Base-by-base conservation (phyloP, 2,113 vertebrate species). In the Willisornis vidua region DNA sequence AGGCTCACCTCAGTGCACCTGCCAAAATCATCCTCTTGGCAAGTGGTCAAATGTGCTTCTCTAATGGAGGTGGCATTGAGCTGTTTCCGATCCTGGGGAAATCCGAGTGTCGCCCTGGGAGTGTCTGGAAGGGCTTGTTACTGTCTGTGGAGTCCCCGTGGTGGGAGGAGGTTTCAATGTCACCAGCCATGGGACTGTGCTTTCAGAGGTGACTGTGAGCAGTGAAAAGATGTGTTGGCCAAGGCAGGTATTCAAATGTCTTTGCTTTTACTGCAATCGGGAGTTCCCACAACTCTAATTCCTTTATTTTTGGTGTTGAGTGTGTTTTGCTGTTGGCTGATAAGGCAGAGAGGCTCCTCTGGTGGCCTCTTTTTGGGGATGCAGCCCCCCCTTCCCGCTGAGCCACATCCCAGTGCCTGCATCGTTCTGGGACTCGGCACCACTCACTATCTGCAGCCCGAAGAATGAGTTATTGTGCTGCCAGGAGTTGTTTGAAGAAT, bases 401-500 rank as follows among this genome's bases (percentile, higher is more conserved):
- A 70, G 76, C 93, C 39, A 76, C n/a, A 10, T 83, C 96, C 95
- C 92, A 45, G 93, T 67, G 83, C 78, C 39, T 41, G 73, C 31
- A 8, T 29, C 48, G 55, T 83, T 54, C 63, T 51, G 87, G 89
- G 94, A 63, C 77, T 88, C 91, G 87, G 65, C 13, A 37, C 82
- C 49, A 3, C 90, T 75, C 78, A 6, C 85, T 92, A 8, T 78
- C 94, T 92, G 71, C 33, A 71, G 80, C 88, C 63, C 19, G 51
- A 16, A 96, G 90, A 94, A 75, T 80, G 80, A 95, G 82, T 94
- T 95, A 51, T 87, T 97, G 93, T 97, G 93, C 89, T 29, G 4
- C 55, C 46, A 74, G 65, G 85, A 95, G 90, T 95, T 92, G 93
- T 97, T 95, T 89, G 91, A 96, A 84, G 95, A 97, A 87, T 94